These are phyloP conservation scores for Aradophagus sp. DNA, from an alignment of 1,140 invertebrate genomes.

Conservation along the genomic window DNA sequence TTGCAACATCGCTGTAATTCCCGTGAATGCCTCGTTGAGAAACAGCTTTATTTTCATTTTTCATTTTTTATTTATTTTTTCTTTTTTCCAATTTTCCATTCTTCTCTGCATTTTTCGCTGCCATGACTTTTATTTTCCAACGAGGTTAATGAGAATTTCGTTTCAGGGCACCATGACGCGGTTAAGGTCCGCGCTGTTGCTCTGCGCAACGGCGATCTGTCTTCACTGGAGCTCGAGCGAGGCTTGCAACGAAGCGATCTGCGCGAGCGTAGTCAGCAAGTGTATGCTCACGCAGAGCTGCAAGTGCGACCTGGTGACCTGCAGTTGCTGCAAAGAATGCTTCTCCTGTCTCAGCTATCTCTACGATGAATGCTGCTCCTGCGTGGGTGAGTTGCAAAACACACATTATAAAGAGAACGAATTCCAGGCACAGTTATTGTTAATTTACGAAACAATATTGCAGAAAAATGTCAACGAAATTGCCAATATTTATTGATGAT, in stretches of 20 bases:
- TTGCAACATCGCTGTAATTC: slow-evolving; percentile 15
- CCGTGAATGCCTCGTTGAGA: neutral
- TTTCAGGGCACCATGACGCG: slow-evolving; percentile 63
- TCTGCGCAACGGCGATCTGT: slow-evolving; percentile 40
- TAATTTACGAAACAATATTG: no score
- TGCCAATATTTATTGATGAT: no score
- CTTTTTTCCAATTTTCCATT: no score
- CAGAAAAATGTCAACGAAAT: no score
- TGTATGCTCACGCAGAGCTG: slow-evolving; percentile 96
- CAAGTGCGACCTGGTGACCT: slow-evolving; percentile 91
- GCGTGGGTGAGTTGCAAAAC: slow-evolving; percentile 81
- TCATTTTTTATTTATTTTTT: slow-evolving; percentile 6
- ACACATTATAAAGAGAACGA: no score
- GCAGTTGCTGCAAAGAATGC: slow-evolving; percentile 94
- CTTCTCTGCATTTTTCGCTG: no score
- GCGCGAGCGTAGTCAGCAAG: slow-evolving; percentile 95
- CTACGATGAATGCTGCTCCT: slow-evolving; percentile 95
- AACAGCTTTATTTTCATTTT: no score
- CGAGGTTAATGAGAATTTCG: slow-evolving; percentile 22
- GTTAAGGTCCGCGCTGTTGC: slow-evolving; percentile 39
- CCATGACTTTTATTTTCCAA: no score
- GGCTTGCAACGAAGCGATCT: slow-evolving; percentile 90
- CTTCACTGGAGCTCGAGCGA: slow-evolving; percentile 42
- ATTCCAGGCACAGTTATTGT: no score
- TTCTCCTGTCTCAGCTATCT: slow-evolving; percentile 90